These are phyloP conservation scores for Nemopilema nomurai DNA, from an alignment of 30 jellyfish, hydroid and myxozoan genomes.

Conservation along the genomic window DNA sequence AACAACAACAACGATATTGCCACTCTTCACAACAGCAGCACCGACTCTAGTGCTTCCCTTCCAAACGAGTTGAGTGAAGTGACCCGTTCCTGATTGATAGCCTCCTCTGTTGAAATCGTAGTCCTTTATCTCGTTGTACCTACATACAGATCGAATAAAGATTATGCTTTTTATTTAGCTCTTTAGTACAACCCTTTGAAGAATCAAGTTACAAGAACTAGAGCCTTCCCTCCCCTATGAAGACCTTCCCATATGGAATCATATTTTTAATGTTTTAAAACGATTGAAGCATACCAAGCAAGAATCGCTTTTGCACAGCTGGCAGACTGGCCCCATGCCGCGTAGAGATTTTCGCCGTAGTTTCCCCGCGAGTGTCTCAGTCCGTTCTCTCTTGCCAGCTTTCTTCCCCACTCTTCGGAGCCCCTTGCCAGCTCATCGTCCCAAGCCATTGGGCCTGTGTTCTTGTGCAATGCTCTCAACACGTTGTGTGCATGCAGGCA, in stretches of 20 bases:
- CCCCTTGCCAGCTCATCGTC: slow-evolving; percentile 67
- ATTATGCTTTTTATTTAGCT: neutral
- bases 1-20: slow-evolving; percentile 61
- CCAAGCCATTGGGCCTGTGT: slow-evolving; percentile 67
- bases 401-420: slow-evolving; percentile 60
- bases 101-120: slow-evolving; percentile 62
- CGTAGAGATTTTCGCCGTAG: slow-evolving; percentile 75
- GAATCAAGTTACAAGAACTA: no score
- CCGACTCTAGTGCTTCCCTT: slow-evolving; percentile 69
- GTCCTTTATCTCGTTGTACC: slow-evolving; percentile 69
- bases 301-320: slow-evolving; percentile 67
- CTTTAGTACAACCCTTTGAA: neutral
- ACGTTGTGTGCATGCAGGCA: slow-evolving; percentile 76
- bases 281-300: slow-evolving; percentile 57
- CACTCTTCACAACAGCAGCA: slow-evolving; percentile 61
- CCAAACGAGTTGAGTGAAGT: slow-evolving; percentile 85
- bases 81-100: slow-evolving; percentile 63
- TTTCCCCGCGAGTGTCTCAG: slow-evolving; percentile 68
- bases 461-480: slow-evolving; percentile 64
- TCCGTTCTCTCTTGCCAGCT: slow-evolving; percentile 65
- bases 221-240: no score
- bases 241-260: no score
- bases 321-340: slow-evolving; percentile 55
- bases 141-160: neutral
- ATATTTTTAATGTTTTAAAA: no score